Evolutionary conservation across 2,113 vertebrate species (phyloP), one percentile per base, ranked within the genome.

Genomic region (Phycodurus eques): DNA sequence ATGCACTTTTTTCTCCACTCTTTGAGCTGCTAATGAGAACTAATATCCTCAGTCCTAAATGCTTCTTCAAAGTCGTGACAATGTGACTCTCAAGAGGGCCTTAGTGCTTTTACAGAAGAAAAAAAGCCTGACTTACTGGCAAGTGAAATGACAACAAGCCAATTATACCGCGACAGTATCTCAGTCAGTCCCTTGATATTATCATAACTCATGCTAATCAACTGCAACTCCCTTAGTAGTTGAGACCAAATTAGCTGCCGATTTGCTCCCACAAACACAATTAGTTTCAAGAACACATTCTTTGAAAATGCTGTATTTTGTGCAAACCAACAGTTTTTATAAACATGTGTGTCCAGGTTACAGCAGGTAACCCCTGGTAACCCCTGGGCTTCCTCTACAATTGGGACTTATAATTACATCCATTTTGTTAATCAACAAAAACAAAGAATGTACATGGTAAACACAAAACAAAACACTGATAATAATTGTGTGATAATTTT

Each of bases 11-110:
- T 68, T 76, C 72, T 79, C 61, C 20, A 31, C 35, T 42, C 35
- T 73, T 80, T 78, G 61, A 73, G 33, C 49, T 76, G 51, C 42
- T 65, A 79, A 64, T 77, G 79, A 72, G 63, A 68, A 73, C 35
- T 51, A 61, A 61, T 35, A 67, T 62, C 64, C 76, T 74, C 71
- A 68, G 67, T 64, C 70, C 60, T 68, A 71, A 78, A 70, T 83
- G 80, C 64, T 49, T 63, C 62, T 80, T 75, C 57, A 77, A 85
- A 76, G 65, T 72, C 71, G 81, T 83, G 78, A 88, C 80, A 67
- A 10, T 9, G 65, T 39, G 53, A 17, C 68, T 71, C 68, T 70
- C 72, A 31, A 53, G 72, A 79, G 27, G 70, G 75, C 70, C 68
- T 69, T 68, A 12, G 70, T 75, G 79, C 53, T 70, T 68, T 75